These are phyloP conservation scores for Acrossocheilus fasciatus DNA, from an alignment of 2,797 vertebrate species.

Conservation along the genomic window DNA sequence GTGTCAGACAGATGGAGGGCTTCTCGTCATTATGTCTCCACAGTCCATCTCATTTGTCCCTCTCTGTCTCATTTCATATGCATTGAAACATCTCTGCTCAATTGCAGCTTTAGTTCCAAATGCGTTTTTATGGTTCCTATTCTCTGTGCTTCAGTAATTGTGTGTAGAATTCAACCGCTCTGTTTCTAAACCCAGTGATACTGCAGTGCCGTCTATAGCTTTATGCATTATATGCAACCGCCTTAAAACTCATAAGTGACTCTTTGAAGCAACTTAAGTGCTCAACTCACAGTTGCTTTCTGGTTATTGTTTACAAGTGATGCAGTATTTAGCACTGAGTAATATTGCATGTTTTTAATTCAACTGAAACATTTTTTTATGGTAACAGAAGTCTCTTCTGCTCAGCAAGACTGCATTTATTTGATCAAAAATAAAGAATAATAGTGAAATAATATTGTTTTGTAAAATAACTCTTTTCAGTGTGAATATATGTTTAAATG, in stretches of 20 bases:
- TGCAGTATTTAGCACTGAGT: background rate
- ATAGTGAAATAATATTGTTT: background rate
- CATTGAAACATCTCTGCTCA: conserved; percentile 29
- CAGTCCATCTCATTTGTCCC: background rate
- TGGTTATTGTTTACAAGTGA: background rate
- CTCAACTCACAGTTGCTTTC: background rate
- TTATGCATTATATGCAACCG: background rate
- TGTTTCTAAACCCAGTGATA: conserved; percentile 3
- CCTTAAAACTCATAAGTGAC: background rate
- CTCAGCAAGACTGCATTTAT: background rate
- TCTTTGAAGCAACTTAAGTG: background rate
- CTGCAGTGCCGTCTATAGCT: background rate
- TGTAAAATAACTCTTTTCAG: background rate
- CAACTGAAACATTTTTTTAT: background rate
- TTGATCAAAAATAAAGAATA: background rate
- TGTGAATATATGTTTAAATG: background rate
- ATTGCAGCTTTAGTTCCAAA: conserved; percentile 12
- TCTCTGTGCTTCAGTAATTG: conserved; percentile 16
- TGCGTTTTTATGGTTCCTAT: conserved; percentile 13
- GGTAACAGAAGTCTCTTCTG: background rate
- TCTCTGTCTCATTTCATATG: conserved; percentile 3
- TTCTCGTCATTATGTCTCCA: conserved; percentile 4
- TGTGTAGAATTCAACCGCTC: background rate
- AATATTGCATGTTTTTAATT: background rate
- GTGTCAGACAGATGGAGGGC: conserved; percentile 17